phyloP scores from a whole-genome alignment of 2,113 vertebrate species.

The Melierax canorus region DNA sequence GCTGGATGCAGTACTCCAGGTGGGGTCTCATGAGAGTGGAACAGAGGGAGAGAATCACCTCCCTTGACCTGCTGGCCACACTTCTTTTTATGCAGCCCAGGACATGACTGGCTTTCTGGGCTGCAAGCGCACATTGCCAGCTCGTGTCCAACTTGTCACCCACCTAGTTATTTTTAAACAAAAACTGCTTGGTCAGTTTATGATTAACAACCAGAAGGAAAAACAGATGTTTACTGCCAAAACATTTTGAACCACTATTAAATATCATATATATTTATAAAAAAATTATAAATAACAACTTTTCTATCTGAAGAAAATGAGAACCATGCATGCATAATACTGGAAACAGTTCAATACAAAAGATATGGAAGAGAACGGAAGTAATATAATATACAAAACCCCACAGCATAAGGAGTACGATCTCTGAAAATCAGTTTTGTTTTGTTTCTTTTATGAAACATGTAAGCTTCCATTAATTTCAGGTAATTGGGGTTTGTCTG shows the following conservation, averaged over 20 bases:
- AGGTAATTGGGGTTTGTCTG: accelerated
- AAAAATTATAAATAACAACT: neutral
- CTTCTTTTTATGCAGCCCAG: no score
- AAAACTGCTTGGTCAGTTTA: neutral
- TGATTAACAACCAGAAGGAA: neutral
- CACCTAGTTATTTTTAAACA: neutral
- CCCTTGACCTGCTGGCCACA: no score
- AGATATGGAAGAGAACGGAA: neutral
- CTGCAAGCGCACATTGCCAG: no score
- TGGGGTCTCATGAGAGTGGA: no score
- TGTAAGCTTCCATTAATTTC: neutral
- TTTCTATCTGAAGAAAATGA: neutral
- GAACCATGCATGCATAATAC: neutral
- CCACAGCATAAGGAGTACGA: accelerated
- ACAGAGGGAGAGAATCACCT: no score
- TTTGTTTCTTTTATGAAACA: neutral
- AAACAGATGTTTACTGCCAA: neutral
- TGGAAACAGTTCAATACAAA: neutral
- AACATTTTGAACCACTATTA: neutral
- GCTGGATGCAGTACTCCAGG: no score
- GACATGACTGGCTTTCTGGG: no score
- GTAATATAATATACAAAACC: neutral
- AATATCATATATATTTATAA: neutral
- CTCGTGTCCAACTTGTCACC: no score
- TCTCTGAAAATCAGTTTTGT: neutral